These are phyloP conservation scores for Agriotes lineatus DNA, from an alignment of 2,888 invertebrate species.

Conservation along the genomic window DNA sequence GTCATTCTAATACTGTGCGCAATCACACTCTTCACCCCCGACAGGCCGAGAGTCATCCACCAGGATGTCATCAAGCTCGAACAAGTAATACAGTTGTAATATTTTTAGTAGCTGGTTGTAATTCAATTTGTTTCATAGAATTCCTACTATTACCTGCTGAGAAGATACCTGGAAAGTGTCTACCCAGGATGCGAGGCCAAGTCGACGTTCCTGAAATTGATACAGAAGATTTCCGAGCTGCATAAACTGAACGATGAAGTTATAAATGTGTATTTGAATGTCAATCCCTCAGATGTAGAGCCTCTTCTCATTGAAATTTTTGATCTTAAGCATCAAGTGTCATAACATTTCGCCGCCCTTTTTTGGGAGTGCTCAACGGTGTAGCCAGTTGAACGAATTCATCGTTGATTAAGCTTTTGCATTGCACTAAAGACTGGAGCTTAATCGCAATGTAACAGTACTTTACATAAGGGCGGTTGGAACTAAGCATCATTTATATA, in stretches of 20 bases:
- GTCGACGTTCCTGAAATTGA: slow-evolving; percentile 87
- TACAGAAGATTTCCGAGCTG: slow-evolving; percentile 92
- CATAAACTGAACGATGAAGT: slow-evolving; percentile 90
- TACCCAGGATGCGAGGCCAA: slow-evolving; percentile 90
- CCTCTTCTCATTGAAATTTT: slow-evolving; percentile 96
- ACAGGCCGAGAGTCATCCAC: slow-evolving; percentile 83
- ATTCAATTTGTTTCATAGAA: slow-evolving; percentile 75
- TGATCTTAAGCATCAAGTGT: slow-evolving; percentile 79
- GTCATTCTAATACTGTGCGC: slow-evolving; percentile 93
- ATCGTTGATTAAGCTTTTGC: too few species aligned
- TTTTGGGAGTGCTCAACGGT: too few species aligned
- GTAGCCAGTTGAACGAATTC: too few species aligned
- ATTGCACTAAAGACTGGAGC: too few species aligned
- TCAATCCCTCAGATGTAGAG: slow-evolving; percentile 91
- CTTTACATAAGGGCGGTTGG: too few species aligned
- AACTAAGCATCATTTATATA: too few species aligned
- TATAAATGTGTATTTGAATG: slow-evolving; percentile 92
- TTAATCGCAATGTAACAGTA: too few species aligned
- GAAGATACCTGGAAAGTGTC: slow-evolving; percentile 86
- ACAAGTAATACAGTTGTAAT: slow-evolving; percentile 74
- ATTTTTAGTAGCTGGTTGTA: neutral
- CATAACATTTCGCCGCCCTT: slow-evolving; percentile 27
- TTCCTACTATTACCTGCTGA: slow-evolving; percentile 89
- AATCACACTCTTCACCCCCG: slow-evolving; percentile 90
- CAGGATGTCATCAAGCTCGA: slow-evolving; percentile 87